Evolutionary conservation across 2,888 invertebrate species (phyloP), one percentile per base, ranked within the genome.

Genomic region (Noctuana brunneofusca): DNA sequence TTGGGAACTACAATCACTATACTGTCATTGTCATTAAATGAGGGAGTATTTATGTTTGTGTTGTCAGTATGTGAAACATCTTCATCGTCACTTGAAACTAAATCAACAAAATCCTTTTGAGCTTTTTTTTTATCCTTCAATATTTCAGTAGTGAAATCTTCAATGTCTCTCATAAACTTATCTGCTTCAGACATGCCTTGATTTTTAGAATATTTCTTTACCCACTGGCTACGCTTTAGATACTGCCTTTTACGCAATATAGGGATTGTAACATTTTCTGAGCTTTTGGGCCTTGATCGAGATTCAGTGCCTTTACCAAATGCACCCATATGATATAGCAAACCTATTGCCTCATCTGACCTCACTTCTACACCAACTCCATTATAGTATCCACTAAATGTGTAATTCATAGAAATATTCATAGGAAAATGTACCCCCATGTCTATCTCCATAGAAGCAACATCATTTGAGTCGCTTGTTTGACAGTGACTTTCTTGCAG

Each of bases 241-340:
- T 93, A 94, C 69, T 95, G 95, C 66, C 95, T 90, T 67, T 93
- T 92, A 63, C 93, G 84, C 71, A 95, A 83, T 68, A 94, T 87
- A 62, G 85, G 80, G 57, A 87, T 92, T 58, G 66, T 71, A 43
- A 86, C 84, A 67, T 73, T 83, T 71, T 81, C 86, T 30, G 80
- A 81, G 66, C 82, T 86, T 30, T 79, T 83, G 64, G 91, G 94
- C 70, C 84, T 88, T 20, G 93, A 92, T 38, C 94, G 90, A 0
- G 95, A 95, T 43, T 92, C 78, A 6, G 94, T 93, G 0, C 95
- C 95, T 86, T 96, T 96, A 0, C 96, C 96, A 84, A 95, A 96
- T 78, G 92, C 95, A 0, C 96, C 96, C 92, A 94, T 95, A 22
- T 94, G 93, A 75, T 95, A 92, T 12, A 96, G 74, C 4, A 91